Conservation (phyloP, 92 coral and sea anemone species). For the Phenganax stokvisi region DNA sequence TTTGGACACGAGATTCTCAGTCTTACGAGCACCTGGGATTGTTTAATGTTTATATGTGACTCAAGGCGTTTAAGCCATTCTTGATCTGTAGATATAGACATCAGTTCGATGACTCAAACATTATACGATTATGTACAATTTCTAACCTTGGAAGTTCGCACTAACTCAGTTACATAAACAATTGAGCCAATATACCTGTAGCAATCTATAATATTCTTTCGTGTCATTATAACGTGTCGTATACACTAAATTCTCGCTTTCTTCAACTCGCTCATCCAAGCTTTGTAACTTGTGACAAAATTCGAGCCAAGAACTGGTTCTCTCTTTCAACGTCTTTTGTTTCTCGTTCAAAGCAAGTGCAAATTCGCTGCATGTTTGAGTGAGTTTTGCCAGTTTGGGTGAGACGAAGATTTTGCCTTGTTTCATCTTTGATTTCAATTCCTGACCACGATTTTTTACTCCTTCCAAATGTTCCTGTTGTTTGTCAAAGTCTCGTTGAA, state of each 20-base stretch:
- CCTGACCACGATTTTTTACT: conserved; percentile 55
- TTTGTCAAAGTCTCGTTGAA: conserved; percentile 18
- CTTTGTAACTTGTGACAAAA: conserved; percentile 29
- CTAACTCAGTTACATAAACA: neutral
- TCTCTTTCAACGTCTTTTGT: conserved; percentile 15
- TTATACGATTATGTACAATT: too few species aligned
- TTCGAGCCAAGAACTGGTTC: conserved; percentile 32
- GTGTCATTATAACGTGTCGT: conserved; percentile 29
- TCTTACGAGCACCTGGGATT: too few species aligned
- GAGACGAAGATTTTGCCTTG: conserved; percentile 37
- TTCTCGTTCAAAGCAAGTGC: conserved; percentile 11
- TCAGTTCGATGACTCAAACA: too few species aligned
- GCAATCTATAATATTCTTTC: conserved; percentile 26
- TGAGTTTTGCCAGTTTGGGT: conserved; percentile 34
- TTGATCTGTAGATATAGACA: too few species aligned
- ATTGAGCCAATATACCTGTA: conserved; percentile 1
- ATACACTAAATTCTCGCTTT: conserved; percentile 15
- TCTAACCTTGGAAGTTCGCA: neutral
- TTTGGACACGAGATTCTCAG: neutral
- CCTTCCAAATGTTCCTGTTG: conserved; percentile 21
- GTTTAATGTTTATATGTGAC: too few species aligned
- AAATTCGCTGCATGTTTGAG: conserved; percentile 21
- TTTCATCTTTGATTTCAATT: conserved; percentile 52
- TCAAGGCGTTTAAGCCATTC: too few species aligned
- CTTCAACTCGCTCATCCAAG: conserved; percentile 23